Evolutionary conservation across 2,797 vertebrate species (phyloP), one percentile per base, ranked within the genome.

Genomic region (Craterocephalus amniculus): DNA sequence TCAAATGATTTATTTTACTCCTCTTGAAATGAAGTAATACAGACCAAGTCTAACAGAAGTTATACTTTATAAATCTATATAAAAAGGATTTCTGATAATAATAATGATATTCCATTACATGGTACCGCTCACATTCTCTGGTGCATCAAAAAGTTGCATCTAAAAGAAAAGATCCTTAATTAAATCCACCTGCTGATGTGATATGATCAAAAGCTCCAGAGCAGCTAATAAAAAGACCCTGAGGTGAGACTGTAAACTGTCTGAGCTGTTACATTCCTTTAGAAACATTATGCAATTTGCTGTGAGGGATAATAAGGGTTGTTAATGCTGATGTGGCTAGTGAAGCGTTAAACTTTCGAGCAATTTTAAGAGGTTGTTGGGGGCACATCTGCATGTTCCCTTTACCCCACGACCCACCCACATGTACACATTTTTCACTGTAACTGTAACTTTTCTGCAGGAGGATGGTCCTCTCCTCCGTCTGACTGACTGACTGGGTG

Each of bases 311-410:
- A 63, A 69, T 59, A 45, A 67, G 16, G 14, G 45, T 27, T 40
- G 27, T 36, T 66, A 27, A 79, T 83, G 62, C 54, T 65, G 52
- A 79, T 54, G 38, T 62, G 57, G 55, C 59, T 8, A 57, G 73
- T 77, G 63, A 79, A 84, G 72, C 13, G 24, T 82, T 81, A 74
- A 65, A 66, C 65, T 72, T 80, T 63, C 78, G 74, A 84, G 64
- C 20, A 35, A 72, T 66, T 81, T 57, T n/a, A 35, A 67, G 72
- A 76, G 84, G 83, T 84, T 82, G 70, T 18, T 63, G 76, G 49
- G 84, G 82, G 52, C 80, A 87, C 82, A 90, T 87, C 74, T 88
- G 85, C 71, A 83, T 34, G 70, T 56, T 58, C 67, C 29, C 60
- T 68, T 58, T 52, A 49, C 49, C 70, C 58, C 49, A 36, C 49